Evolutionary conservation across 1,140 invertebrate genomes (phyloP).

Genomic region (Trichogramma pretiosum): DNA sequence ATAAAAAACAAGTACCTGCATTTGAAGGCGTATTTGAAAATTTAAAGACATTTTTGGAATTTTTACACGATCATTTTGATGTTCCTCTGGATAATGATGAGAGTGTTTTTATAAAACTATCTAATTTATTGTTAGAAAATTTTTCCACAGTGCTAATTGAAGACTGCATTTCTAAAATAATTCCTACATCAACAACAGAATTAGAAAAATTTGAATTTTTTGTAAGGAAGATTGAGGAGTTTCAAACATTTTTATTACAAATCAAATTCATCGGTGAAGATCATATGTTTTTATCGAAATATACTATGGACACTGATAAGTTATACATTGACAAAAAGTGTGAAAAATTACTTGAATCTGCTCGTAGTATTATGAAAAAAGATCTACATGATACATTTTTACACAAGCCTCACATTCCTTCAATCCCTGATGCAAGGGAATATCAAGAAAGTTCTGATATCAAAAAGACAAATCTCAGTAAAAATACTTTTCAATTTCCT

Average conservation of each 20-base stretch:
- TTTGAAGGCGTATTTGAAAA: slow-evolving; percentile 55
- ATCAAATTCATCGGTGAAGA: slow-evolving; percentile 47
- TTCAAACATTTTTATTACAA: slow-evolving; percentile 56
- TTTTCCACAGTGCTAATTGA: slow-evolving; percentile 61
- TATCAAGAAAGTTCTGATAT: slow-evolving; percentile 7
- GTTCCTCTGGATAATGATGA: slow-evolving; percentile 42
- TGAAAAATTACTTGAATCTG: slow-evolving; percentile 60
- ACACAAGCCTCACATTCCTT: slow-evolving; percentile 40
- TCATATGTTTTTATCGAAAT: slow-evolving; percentile 45
- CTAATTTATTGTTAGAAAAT: slow-evolving; percentile 51
- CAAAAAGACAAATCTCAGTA: slow-evolving; percentile 26
- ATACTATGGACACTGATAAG: slow-evolving; percentile 66
- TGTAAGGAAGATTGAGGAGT: slow-evolving; percentile 54
- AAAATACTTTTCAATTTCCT: slow-evolving; percentile 45
- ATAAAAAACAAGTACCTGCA: slow-evolving; percentile 39
- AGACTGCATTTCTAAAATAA: slow-evolving; percentile 64
- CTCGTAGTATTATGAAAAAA: slow-evolving; percentile 66
- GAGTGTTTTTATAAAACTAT: slow-evolving; percentile 55
- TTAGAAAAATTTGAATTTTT: slow-evolving; percentile 57
- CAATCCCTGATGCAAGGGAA: slow-evolving; percentile 17
- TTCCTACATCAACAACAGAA: slow-evolving; percentile 64
- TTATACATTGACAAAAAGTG: slow-evolving; percentile 73
- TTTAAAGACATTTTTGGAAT: slow-evolving; percentile 52
- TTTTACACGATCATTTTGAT: slow-evolving; percentile 51
- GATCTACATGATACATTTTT: slow-evolving; percentile 70